These are phyloP conservation scores for Cephonodes hylas DNA, from an alignment of 2,888 invertebrate species.

Conservation along the genomic window DNA sequence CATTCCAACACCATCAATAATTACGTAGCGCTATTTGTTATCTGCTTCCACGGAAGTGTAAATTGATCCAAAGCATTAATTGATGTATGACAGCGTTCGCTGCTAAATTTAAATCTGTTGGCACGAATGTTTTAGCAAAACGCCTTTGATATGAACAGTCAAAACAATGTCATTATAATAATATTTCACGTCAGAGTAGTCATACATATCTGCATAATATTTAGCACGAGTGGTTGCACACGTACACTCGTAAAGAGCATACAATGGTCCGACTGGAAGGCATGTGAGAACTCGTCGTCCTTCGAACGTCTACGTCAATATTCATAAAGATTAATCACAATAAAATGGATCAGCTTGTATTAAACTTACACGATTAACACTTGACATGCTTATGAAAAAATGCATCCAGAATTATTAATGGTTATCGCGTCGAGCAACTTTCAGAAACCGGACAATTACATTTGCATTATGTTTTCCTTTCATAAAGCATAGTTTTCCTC, in stretches of 20 bases:
- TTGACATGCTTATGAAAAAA: neutral
- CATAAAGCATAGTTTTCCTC: neutral
- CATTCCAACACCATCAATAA: neutral
- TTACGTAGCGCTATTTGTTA: neutral
- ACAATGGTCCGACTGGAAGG: neutral
- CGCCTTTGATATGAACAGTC: conserved; percentile 55
- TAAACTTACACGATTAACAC: neutral
- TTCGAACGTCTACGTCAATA: conserved; percentile 1
- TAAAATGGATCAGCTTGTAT: neutral
- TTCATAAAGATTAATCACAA: conserved; percentile 8
- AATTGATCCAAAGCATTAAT: neutral
- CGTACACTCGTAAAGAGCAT: neutral
- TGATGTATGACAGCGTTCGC: conserved; percentile 6
- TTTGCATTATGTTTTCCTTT: neutral
- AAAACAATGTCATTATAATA: conserved; percentile 54
- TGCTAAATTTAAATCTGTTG: conserved; percentile 38
- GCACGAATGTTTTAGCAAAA: conserved; percentile 56
- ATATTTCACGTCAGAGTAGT: conserved; percentile 24
- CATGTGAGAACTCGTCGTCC: conserved; percentile 5
- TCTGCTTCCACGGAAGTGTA: neutral
- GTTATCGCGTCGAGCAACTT: neutral
- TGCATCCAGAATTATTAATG: neutral
- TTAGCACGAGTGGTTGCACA: conserved; percentile 7
- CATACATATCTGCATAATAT: conserved; percentile 8
- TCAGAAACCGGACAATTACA: neutral